A percentile compares a stretch with the other conserved stretches of the same genome.
Conservation (phyloP, 1,140 invertebrate genomes). For the Coptotermes formosanus region DNA sequence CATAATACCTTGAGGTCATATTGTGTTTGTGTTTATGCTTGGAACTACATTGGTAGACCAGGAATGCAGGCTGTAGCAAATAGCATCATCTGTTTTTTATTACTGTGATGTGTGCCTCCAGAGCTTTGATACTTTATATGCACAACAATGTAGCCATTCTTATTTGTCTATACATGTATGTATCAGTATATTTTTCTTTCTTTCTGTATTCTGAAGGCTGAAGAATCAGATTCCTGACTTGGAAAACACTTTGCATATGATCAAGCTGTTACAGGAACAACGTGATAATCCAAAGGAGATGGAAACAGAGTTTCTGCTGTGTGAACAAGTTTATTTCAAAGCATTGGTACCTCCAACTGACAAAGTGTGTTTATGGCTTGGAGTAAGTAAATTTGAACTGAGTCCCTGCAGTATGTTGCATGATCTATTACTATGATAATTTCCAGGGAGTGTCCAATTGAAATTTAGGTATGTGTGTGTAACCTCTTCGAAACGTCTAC, state of each 20-base stretch:
- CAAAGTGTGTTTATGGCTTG: slow-evolving; percentile 96
- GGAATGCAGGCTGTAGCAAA: too few relatives aligned
- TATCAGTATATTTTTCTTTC: slow-evolving; percentile 26
- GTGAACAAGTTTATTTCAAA: slow-evolving; percentile 94
- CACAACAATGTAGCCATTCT: background rate
- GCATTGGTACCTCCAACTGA: slow-evolving; percentile 85
- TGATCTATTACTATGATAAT: too few relatives aligned
- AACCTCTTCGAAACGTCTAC: too few relatives aligned
- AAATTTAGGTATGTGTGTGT: too few relatives aligned
- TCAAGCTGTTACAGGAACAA: slow-evolving; percentile 81
- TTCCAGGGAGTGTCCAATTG: too few relatives aligned
- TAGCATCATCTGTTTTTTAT: background rate
- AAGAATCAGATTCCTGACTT: slow-evolving; percentile 92
- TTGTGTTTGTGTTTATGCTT: too few relatives aligned
- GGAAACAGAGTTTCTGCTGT: slow-evolving; percentile 89
- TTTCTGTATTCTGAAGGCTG: slow-evolving; percentile 51
- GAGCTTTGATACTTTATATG: background rate
- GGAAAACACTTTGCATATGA: slow-evolving; percentile 87
- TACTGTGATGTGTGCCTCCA: background rate
- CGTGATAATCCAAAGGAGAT: slow-evolving; percentile 67
- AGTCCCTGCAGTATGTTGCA: too few relatives aligned
- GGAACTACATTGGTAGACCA: too few relatives aligned
- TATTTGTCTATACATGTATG: background rate
- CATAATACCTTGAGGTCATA: too few relatives aligned
- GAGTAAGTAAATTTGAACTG: slow-evolving; percentile 53